Evolutionary conservation across 1,140 invertebrate genomes (phyloP).

Genomic region (Tetramorium simillimum): DNA sequence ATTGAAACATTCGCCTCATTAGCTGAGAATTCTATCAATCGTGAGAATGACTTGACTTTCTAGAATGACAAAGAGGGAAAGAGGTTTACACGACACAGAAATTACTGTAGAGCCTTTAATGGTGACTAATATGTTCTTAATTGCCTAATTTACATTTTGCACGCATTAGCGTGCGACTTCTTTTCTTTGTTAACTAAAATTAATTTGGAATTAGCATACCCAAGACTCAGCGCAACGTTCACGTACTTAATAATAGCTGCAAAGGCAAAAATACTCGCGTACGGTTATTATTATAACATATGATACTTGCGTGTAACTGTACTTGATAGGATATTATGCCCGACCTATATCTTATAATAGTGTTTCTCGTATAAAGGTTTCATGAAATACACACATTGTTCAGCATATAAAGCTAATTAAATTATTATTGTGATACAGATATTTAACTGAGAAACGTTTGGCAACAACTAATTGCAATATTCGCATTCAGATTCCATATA

Average conservation of each 20-base stretch:
- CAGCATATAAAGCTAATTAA: neutral
- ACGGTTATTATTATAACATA: slow-evolving; percentile 19
- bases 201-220: slow-evolving; percentile 51
- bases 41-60: neutral
- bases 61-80: neutral
- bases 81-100: slow-evolving; percentile 6
- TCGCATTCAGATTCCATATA: neutral
- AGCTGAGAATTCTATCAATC: neutral
- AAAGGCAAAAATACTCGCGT: slow-evolving; percentile 7
- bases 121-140: slow-evolving; percentile 64
- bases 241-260: slow-evolving; percentile 18
- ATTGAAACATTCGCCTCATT: neutral
- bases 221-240: neutral
- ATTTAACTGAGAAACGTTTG: neutral
- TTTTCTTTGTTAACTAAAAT: slow-evolving; percentile 45
- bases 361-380: neutral
- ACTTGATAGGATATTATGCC: neutral
- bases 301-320: slow-evolving; percentile 7
- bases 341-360: slow-evolving; percentile 37
- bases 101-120: slow-evolving; percentile 58
- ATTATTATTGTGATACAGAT: neutral
- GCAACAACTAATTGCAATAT: neutral
- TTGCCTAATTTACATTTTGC: slow-evolving; percentile 59
- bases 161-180: neutral
- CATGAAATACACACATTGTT: neutral